Base-by-base conservation (phyloP, 2,888 invertebrate genomes). In the Diadromus collaris region DNA sequence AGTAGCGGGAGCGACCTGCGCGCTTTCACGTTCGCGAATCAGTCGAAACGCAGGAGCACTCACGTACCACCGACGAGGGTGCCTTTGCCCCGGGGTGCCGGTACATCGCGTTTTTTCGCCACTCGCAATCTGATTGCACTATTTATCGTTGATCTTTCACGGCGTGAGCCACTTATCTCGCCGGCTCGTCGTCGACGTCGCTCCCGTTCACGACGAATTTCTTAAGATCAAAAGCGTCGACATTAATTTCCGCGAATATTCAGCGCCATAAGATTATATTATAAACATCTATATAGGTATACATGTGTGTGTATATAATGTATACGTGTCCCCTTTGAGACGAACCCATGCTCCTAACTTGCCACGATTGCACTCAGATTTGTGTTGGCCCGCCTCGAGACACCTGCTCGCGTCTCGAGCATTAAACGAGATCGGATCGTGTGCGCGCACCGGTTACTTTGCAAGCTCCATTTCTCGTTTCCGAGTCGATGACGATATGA, bases 21-120 rank as follows among this genome's bases (percentile, higher is more conserved):
- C 87, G 84, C 79, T 84, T 65, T 76, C 80, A 41, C 84, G 72
- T 80, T 76, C 78, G 78, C 80, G 81, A 83, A 84, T 86, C 86
- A 86, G 85, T 87, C 84, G 83, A 79, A 83, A 83, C 81, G n/a
- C 82, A 80, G 81, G 82, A 80, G 85, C 85, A 86, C 83, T 85
- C 85, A 84, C 83, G 83, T 83, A 80, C 82, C 83, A 80, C 70
- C 60, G 65, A 79, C 64, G 58, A 74, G 54, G 73, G 65, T 64
- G 44, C 69, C 68, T 46, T 75, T 68, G 63, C 34, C 69, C 60
- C 41, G 48, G 64, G 64, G 24, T 38, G 24, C 58, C 70, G 69
- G 46, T 56, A 70, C 48, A 67, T 67, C 67, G 75, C 56, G 68
- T 64, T 61, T 76, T 78, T 56, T n/a, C n/a, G 48, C 51, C 67